Percentiles rank a stretch among this genome's conserved stretches.
Conservation (phyloP, 2,113 vertebrate genomes). For the Physeter macrocephalus region DNA sequence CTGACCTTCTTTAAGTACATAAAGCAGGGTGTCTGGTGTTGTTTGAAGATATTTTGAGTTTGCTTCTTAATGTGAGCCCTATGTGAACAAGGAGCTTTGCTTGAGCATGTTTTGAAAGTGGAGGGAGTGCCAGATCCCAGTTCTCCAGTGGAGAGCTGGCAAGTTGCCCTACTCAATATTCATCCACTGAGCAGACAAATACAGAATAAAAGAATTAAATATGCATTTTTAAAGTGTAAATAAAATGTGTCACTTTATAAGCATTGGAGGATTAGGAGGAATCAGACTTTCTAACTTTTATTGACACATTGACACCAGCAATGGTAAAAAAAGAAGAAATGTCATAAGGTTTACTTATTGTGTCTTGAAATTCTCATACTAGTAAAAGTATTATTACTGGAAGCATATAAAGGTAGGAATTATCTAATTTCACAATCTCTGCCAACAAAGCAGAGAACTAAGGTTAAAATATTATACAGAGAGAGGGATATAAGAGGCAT, state of each 20-base stretch:
- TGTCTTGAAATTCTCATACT: background rate
- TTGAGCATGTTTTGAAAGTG: constrained; percentile 33
- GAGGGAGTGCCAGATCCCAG: background rate
- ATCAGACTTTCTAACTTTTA: constrained; percentile 18
- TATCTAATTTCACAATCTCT: background rate
- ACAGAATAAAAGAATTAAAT: constrained; percentile 31
- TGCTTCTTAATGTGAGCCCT: constrained; percentile 9
- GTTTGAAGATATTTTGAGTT: constrained; percentile 46
- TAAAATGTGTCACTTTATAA: constrained; percentile 35
- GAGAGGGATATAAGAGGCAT: background rate
- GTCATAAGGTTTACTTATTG: background rate
- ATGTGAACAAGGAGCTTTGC: constrained; percentile 22
- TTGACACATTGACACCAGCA: constrained; percentile 23
- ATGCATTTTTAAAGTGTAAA: constrained; percentile 20
- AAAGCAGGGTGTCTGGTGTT: background rate
- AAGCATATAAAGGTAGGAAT: background rate
- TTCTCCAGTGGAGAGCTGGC: constrained; percentile 17
- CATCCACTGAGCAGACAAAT: constrained; percentile 41
- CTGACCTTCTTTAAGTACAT: constrained; percentile 33
- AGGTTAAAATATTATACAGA: background rate
- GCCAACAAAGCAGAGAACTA: background rate
- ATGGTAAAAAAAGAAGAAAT: background rate
- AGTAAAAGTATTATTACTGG: background rate
- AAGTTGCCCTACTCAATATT: constrained; percentile 35
- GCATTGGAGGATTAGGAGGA: constrained; percentile 26